Conservation (phyloP, 1,140 invertebrate genomes). For the Wiebesia pumilae region DNA sequence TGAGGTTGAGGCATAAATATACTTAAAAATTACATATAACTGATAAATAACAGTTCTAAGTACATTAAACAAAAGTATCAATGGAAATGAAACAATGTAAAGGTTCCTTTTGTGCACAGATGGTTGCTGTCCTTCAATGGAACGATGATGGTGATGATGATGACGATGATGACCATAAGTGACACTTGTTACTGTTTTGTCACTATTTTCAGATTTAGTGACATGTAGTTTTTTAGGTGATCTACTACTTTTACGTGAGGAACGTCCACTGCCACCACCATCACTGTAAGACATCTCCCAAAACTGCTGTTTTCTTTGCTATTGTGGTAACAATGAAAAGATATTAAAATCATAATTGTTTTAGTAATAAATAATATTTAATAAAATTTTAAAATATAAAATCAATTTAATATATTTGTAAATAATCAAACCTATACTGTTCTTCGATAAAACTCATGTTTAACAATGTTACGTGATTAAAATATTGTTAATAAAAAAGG, state of each 20-base stretch:
- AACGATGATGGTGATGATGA: conserved; percentile 66
- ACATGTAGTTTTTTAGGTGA: conserved; percentile 74
- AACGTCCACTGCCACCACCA: conserved; percentile 74
- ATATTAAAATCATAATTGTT: too few relatives aligned
- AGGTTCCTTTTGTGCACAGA: conserved; percentile 89
- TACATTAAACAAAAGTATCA: conserved; percentile 89
- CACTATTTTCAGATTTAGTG: conserved; percentile 71
- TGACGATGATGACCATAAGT: conserved; percentile 66
- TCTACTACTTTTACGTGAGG: conserved; percentile 72
- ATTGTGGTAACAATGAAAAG: neutral
- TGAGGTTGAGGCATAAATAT: conserved; percentile 86
- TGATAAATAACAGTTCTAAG: conserved; percentile 87
- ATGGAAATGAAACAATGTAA: conserved; percentile 88
- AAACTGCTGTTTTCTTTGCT: conserved; percentile 7
- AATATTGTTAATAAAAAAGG: neutral
- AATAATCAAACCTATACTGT: neutral
- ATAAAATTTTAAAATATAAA: neutral
- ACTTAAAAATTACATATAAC: conserved; percentile 88
- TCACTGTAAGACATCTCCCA: conserved; percentile 75
- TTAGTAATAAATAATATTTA: neutral
- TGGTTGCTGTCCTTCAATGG: conserved; percentile 69
- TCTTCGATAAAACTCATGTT: neutral
- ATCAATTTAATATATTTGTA: too few relatives aligned
- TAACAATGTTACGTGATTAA: neutral
- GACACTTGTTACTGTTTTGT: conserved; percentile 69